Evolutionary conservation across 2,113 vertebrate species (phyloP), one percentile per base, ranked within the genome.

Genomic region (Lagopus leucura): DNA sequence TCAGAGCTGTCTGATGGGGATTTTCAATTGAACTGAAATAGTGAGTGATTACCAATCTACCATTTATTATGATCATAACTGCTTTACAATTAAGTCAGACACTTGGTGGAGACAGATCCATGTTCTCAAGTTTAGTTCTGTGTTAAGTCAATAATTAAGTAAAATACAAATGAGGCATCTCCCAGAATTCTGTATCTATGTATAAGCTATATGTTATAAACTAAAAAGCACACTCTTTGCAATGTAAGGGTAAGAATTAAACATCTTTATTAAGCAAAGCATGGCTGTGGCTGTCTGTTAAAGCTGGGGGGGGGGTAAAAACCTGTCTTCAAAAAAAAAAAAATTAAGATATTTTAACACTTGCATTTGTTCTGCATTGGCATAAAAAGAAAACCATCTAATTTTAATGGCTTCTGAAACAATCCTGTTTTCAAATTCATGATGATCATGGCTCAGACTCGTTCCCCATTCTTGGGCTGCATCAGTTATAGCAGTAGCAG

Each of bases 281-380:
- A 60, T 47, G 61, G 11, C 52, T 47, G 11, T 52, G 34, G 34
- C 38, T 58, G 5, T 91, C 20, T 45, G 4, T 34, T 77, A 63
- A 60, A 27, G 32, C 43, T 81, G 22, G 2, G 48, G 0, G 18
- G 47, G 57, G 36, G 36, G 34, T 5, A 5, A 87, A 57, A 86
- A 85, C 16, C 27, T 69, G 58, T 50, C 42, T 32, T 77, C n/a
- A n/a, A 63, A 50, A 50, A 50, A 50, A 50, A 48, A 85, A 13
- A 88, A 74, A 81, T 38, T 19, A 67, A 86, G 76, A 47, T 28
- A 48, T 92, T 81, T 86, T 65, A 71, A 60, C 38, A 67, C 88
- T 94, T 90, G 7, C 11, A 43, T 93, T 93, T 86, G 40, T 83
- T 86, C 42, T 52, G 6, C 64, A 81, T 92, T 86, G 80, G 22